phyloP scores from a whole-genome alignment of 2,888 invertebrate species.

The Ashinkailepas kermadecensis region DNA sequence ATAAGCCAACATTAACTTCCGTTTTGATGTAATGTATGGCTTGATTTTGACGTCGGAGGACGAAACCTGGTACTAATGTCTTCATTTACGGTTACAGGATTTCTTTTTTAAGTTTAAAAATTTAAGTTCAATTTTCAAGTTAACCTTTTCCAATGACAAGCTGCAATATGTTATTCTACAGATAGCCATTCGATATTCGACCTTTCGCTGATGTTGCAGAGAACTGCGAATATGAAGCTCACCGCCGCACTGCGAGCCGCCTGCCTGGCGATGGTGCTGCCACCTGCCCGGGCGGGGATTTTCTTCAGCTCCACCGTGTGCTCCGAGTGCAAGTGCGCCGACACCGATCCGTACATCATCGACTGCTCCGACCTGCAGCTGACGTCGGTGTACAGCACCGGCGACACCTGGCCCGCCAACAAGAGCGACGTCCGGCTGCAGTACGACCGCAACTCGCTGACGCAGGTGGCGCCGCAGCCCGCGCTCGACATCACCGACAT shows the following conservation, averaged over 20 bases:
- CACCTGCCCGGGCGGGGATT: not conserved
- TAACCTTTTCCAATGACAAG: too few species aligned
- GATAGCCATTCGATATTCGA: too few species aligned
- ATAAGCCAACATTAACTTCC: too few species aligned
- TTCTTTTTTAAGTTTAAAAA: too few species aligned
- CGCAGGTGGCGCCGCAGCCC: not conserved
- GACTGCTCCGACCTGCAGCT: not conserved
- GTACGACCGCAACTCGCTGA: constrained; percentile 2
- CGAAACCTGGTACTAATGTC: too few species aligned
- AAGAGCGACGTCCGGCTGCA: not conserved
- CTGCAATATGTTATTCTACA: too few species aligned
- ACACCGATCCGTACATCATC: not conserved
- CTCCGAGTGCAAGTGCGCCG: not conserved
- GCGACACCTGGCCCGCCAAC: constrained; percentile 1
- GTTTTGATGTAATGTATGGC: too few species aligned
- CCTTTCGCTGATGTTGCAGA: too few species aligned
- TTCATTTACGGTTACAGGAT: too few species aligned
- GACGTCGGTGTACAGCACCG: not conserved
- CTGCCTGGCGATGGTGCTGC: not conserved
- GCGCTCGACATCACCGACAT: not conserved
- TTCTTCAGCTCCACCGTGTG: not conserved
- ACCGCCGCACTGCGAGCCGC: not conserved
- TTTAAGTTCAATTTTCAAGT: too few species aligned
- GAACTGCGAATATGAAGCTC: not conserved
- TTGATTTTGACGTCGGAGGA: too few species aligned